Evolutionary conservation across 2,113 vertebrate species (phyloP).

Genomic region (Saiga tatarica): DNA sequence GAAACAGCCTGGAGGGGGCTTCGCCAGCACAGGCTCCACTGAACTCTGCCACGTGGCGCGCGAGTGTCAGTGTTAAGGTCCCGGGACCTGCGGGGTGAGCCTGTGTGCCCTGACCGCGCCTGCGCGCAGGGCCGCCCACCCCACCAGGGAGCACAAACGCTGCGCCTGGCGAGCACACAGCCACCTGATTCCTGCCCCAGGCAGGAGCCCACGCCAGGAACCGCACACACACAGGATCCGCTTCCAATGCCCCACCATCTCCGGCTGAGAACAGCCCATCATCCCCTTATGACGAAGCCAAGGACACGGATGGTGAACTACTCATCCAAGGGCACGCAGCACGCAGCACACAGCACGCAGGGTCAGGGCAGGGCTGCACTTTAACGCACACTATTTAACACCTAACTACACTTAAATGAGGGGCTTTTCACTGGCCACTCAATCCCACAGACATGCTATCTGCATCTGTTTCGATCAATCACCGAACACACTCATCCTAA

Average conservation of each 20-base stretch:
- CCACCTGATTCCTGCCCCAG: background rate
- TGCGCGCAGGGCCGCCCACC: background rate
- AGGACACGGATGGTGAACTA: background rate
- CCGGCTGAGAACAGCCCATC: background rate
- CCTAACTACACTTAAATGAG: background rate
- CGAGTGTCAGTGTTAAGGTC: background rate
- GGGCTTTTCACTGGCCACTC: background rate
- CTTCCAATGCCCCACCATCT: background rate
- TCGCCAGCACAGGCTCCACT: fast-evolving
- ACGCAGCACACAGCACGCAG: no score
- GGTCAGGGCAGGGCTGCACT: background rate
- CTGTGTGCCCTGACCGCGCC: background rate
- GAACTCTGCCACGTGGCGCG: fast-evolving
- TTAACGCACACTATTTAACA: no score
- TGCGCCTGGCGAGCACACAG: fast-evolving
- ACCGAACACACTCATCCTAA: background rate
- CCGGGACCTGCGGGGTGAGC: background rate
- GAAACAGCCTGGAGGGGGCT: background rate
- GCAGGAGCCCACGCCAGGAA: no score
- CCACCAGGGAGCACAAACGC: fast-evolving
- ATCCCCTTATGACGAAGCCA: background rate
- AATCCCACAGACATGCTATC: background rate
- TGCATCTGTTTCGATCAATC: background rate
- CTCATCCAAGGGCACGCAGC: background rate
- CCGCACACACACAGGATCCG: background rate